Conservation (phyloP, 2,113 vertebrate species). For the Galbula dea region DNA sequence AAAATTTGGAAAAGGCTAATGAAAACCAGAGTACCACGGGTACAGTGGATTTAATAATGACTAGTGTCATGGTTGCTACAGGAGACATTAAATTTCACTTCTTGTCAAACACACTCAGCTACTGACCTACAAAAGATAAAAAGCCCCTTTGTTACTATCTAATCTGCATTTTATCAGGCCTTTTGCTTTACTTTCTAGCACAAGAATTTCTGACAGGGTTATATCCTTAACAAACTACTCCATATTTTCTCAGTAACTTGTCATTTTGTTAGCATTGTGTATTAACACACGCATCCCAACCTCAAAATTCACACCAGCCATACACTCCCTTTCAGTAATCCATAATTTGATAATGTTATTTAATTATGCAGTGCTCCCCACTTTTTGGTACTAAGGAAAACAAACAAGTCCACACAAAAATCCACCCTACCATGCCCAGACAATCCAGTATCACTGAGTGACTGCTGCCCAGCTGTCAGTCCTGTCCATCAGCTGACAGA, state of each 20-base stretch:
- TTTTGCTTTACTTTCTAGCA: slow-evolving; percentile 37
- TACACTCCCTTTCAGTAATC: background rate
- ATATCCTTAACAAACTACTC: background rate
- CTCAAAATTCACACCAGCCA: background rate
- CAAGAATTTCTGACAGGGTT: background rate
- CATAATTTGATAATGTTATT: background rate
- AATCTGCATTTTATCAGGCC: slow-evolving; percentile 55
- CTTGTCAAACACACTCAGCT: slow-evolving; percentile 56
- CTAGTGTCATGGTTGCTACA: slow-evolving; percentile 41
- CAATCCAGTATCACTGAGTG: background rate
- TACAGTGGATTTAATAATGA: background rate
- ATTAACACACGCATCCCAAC: background rate
- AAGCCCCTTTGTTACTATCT: slow-evolving; percentile 58
- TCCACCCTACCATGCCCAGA: background rate
- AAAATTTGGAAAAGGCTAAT: background rate
- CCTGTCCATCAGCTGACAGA: background rate
- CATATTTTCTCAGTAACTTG: background rate
- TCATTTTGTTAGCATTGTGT: accelerated
- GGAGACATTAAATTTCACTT: slow-evolving; percentile 59
- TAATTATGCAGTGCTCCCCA: background rate
- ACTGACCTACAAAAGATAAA: slow-evolving; percentile 64
- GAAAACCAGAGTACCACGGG: background rate
- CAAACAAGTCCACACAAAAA: background rate
- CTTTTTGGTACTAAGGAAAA: background rate
- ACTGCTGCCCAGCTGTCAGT: background rate